Base-by-base conservation (phyloP, 2,113 vertebrate genomes). In the Tursiops truncatus region DNA sequence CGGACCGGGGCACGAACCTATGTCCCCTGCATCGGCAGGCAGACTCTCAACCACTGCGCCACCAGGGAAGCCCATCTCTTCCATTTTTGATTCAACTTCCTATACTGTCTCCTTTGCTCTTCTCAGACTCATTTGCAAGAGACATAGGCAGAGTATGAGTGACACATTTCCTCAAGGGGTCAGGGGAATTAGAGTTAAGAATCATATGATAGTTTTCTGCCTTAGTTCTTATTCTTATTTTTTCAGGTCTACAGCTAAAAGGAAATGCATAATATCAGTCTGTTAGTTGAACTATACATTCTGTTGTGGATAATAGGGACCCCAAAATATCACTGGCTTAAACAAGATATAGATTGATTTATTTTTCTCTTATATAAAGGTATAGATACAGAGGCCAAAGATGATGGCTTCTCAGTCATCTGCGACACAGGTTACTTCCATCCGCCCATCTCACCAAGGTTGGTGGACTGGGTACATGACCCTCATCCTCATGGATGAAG, bases 331-430 rank as follows among this genome's bases (percentile, higher is more conserved):
- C 25, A 21, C 44, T 85, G 67, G 33, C 2, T 82, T 50, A 81
- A 9, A 7, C 1, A 90, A 31, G 31, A 56, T 2, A 3, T 8
- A 21, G 38, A 26, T 76, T 83, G 80, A 26, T 76, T 83, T 80
- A 31, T 89, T 96, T 97, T 15, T 91, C 10, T 88, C 41, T 77
- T 28, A 94, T n/a, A 20, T 53, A 70, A 93, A 89, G 85, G 44
- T 74, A 56, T 6, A 41, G 18, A 21, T 5, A 25, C 12, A 41
- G 53, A 92, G 58, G 31, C 36, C 76, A 41, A 81, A 91, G 20
- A 76, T 26, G 21, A 73, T 88, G 60, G 11, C 23, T 47, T 86
- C 47, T 73, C 15, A 53, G 81, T 50, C 47, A 81, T 28, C 41
- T 18, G 53, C 28, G 26, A 68, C 47, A 67, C 63, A 58, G 44